Evolutionary conservation across 2,113 vertebrate species (phyloP), one percentile per base, ranked within the genome.

Genomic region (Triplophysa dalaica): DNA sequence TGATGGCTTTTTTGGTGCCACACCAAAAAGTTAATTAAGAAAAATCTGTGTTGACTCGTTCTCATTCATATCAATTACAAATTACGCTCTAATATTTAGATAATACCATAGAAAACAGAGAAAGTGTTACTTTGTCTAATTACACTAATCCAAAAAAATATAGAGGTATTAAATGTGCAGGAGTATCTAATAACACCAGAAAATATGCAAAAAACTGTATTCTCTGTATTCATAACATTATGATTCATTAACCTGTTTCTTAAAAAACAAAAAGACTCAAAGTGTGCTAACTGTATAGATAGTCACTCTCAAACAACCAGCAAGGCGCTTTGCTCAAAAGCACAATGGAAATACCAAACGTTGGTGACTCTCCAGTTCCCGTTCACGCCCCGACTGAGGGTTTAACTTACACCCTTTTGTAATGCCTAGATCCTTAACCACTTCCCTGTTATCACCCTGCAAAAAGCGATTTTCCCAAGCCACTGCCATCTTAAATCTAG

Each of bases 1-100:
- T 79, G 75, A 79, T 78, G 79, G 69, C 67, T 38, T 68, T 77
- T 73, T 65, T 56, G 22, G 33, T 52, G 45, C 26, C 48, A 29
- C 60, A 22, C 43, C 33, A 78, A 78, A 62, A 56, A 61, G 43
- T 33, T 45, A 56, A 48, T 60, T 14, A 66, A 64, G 21, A 75
- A 72, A 77, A 68, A 22, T 61, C 63, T 68, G 24, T 54, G 43
- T 45, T 50, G 24, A 54, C 68, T 64, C 21, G 43, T 16, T 78
- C 54, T 38, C n/a, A 50, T 70, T 80, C 65, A 61, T 43, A 72
- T 50, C 65, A 70, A 79, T 76, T 61, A 17, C 66, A 17, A 29
- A 19, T 17, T 16, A 48, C 9, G 52, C 12, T 64, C 5, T 29
- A n/a, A 65, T 45, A 67, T 80, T 61, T 63, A 52, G 19, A 70